Evolutionary conservation across 2,797 vertebrate species (phyloP), one percentile per base, ranked within the genome.

Genomic region (Adrianichthys oophorus): DNA sequence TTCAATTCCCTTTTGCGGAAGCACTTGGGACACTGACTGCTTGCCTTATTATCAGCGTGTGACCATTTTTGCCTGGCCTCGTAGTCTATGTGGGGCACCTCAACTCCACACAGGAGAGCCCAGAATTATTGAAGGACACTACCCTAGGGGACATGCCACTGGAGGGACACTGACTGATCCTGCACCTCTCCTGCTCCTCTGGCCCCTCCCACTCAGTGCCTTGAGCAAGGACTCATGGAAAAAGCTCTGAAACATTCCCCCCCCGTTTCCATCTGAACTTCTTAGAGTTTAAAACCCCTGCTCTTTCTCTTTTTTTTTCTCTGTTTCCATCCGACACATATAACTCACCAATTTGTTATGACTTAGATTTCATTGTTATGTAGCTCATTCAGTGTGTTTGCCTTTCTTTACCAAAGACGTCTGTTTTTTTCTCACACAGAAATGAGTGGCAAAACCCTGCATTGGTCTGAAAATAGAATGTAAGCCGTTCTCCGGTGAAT

Each of bases 151-250:
- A 82, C 81, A 84, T 89, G 75, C 76, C 80, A 74, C 68, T 48
- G 68, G 68, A 68, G 78, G 77, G 75, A 70, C 81, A 84, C 78
- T 82, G 68, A 65, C 76, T 76, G 65, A 78, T 72, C 68, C 76
- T 59, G 62, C 68, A 68, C 56, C 62, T 65, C 59, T 15, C 68
- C 76, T 62, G 62, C 68, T 69, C 55, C 60, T 65, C 59, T 15
- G 21, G 70, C 83, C 80, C 82, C 84, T 78, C 85, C 80, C 72
- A 5, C 40, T 68, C 59, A 74, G 79, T 90, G 89, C 89, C 89
- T 92, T 89, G 73, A 89, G 82, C 78, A 83, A 78, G 76, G 69
- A 76, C 83, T 82, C 80, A 86, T 88, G 86, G 86, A 89, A 89
- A 86, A 88, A 82, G 81, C 85, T 90, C 70, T 77, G 74, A 69